Conservation (phyloP, 2,888 invertebrate genomes). For the Drosophila neutralis region DNA sequence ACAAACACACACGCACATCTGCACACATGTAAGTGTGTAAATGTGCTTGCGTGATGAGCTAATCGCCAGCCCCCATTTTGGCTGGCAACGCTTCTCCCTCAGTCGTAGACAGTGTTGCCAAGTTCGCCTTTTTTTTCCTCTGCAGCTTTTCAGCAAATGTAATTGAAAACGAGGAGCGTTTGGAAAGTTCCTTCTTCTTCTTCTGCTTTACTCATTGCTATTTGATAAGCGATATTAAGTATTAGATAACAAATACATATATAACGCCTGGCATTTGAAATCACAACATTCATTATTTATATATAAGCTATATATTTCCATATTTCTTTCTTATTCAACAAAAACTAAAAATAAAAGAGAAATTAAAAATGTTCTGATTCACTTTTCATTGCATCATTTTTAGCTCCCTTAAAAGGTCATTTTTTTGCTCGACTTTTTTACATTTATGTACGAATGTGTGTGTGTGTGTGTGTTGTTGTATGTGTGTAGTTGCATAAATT, state of each 20-base stretch:
- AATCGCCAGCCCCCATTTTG: constrained; percentile 13
- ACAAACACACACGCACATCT: background rate
- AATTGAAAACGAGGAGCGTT: background rate
- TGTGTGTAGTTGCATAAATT: constrained; percentile 9
- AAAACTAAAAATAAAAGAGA: background rate
- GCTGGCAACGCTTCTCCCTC: background rate
- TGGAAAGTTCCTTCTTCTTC: background rate
- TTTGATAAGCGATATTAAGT: background rate
- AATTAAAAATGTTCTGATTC: background rate
- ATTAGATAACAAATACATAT: background rate
- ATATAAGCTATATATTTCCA: background rate
- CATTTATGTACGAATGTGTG: background rate
- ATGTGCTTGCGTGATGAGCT: constrained; percentile 11
- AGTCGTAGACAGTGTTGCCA: background rate
- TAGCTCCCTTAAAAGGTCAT: background rate
- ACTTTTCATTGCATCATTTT: background rate
- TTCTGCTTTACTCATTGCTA: background rate
- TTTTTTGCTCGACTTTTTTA: background rate
- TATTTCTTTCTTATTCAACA: background rate
- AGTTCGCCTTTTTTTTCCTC: background rate
- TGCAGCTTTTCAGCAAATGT: background rate
- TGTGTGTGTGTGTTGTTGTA: background rate
- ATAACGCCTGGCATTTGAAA: background rate
- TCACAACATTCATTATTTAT: background rate
- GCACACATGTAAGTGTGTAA: background rate